Evolutionary conservation across 2,113 vertebrate species (phyloP), one percentile per base, ranked within the genome.

Genomic region (Ceuthmochares aereus): DNA sequence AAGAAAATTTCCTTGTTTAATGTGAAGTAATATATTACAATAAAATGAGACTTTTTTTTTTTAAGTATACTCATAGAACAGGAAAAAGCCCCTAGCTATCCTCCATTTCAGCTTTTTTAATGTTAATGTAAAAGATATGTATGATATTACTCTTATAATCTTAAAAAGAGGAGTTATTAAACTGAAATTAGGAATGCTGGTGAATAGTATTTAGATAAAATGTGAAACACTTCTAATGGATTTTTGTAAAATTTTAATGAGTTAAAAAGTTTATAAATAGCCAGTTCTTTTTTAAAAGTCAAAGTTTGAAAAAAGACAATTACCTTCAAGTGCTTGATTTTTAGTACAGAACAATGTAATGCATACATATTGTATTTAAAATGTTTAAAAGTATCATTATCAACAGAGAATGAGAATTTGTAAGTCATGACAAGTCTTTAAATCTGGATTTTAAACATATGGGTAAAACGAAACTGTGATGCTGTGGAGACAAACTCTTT

Each of bases 191-290:
- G 74, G 85, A 91, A 84, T 87, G n/a, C 4, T 12, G 36, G 86
- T 93, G 59, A 94, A 94, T 72, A 80, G 75, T 58, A 63, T 75
- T 84, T 76, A 45, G 66, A 83, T 93, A 73, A 89, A 93, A 90
- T 51, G 54, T 88, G 68, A 73, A 74, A 75, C 13, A 32, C 59
- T 84, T 85, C 34, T 89, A 81, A 95, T 79, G 55, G 32, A 69
- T 43, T 91, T 91, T 70, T 70, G 17, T 81, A 84, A 92, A 84
- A 79, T 63, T 89, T 93, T 96, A 94, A 95, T 94, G 56, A 92
- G 52, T 83, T 68, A 78, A 80, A 75, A 27, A 75, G 36, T 91
- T 76, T 78, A n/a, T 74, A 64, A 88, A 75, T n/a, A 81, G 8
- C 23, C 70, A 55, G 32, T 37, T 81, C 72, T 87, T 68, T 45